phyloP scores from a whole-genome alignment of 53 echinoderm and acorn worm species.

The Actinopyga echinites region DNA sequence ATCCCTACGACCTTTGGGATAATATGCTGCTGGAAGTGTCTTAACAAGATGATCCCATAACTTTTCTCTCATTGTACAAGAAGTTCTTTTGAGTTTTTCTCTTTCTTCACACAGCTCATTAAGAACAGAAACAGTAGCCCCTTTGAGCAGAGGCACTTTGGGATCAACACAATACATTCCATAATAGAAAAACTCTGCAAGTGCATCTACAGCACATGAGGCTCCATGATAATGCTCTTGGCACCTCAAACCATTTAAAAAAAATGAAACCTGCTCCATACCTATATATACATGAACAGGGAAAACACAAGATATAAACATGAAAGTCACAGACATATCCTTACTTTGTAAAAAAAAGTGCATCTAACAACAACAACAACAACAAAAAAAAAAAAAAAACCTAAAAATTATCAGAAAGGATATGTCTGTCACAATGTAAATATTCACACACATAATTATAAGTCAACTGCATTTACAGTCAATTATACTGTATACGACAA shows the following conservation, averaged over 20 bases:
- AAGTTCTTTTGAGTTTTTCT: neutral
- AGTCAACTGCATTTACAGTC: too few species aligned
- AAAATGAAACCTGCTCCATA: neutral
- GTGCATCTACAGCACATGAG: slow-evolving; percentile 19
- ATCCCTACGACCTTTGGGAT: neutral
- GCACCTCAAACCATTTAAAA: slow-evolving; percentile 7
- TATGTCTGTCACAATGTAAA: too few species aligned
- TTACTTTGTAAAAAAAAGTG: too few species aligned
- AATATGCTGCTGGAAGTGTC: neutral
- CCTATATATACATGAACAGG: too few species aligned
- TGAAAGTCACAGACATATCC: too few species aligned
- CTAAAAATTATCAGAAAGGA: too few species aligned
- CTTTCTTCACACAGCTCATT: neutral
- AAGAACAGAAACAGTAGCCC: neutral
- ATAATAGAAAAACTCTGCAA: neutral
- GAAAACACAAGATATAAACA: too few species aligned
- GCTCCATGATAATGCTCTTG: neutral
- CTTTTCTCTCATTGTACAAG: neutral
- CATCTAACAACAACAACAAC: too few species aligned
- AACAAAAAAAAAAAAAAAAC: too few species aligned
- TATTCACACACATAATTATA: too few species aligned
- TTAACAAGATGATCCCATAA: neutral
- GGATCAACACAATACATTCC: neutral
- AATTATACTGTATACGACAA: too few species aligned
- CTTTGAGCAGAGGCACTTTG: neutral